These are phyloP conservation scores for Syngnathus floridae DNA, from an alignment of 2,113 vertebrate species.

Conservation along the genomic window DNA sequence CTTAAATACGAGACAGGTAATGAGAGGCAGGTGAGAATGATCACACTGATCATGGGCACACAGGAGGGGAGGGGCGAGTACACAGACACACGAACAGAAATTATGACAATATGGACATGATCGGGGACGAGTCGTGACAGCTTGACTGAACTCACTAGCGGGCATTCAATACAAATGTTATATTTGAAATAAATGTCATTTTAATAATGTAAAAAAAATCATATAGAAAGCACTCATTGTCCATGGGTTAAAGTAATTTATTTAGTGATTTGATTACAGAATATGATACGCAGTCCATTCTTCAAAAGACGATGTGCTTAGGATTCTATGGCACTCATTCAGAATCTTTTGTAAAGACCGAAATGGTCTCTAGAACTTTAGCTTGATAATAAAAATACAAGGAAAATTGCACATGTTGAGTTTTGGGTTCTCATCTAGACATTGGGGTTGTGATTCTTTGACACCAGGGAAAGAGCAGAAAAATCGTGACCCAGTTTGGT, in stretches of 20 bases:
- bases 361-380: not conserved
- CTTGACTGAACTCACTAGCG: not conserved
- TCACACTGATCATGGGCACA: too few relatives aligned
- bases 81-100: too few relatives aligned
- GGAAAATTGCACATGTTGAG: not conserved
- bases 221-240: not conserved
- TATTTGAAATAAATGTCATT: not conserved
- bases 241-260: not conserved
- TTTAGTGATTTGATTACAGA: not conserved
- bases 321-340: not conserved
- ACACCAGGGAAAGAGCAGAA: not conserved
- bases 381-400: not conserved
- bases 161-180: not conserved
- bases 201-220: not conserved
- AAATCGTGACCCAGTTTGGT: not conserved
- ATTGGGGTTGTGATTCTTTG: not conserved
- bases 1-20: too few relatives aligned
- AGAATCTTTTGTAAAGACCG: not conserved
- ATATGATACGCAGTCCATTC: not conserved
- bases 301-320: not conserved
- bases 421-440: not conserved
- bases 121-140: too few relatives aligned
- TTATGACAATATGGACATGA: too few relatives aligned
- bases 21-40: too few relatives aligned
- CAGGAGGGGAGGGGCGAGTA: too few relatives aligned